These are phyloP conservation scores for Natator depressus DNA, from an alignment of 2,113 vertebrate species.

Conservation along the genomic window DNA sequence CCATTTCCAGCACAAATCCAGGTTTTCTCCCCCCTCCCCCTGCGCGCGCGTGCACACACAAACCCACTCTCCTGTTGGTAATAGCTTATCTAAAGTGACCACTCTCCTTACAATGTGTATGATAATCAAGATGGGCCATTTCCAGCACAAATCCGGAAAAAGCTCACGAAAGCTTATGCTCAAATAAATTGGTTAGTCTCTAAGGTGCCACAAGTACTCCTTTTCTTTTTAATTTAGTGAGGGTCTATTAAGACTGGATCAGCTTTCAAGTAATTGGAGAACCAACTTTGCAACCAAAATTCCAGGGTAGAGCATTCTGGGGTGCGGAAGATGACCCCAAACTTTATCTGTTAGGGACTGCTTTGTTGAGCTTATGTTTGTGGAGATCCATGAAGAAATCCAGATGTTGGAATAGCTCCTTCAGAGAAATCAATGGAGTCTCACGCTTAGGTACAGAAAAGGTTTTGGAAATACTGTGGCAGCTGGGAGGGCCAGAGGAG, in stretches of 20 bases:
- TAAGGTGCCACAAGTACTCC: too few species aligned
- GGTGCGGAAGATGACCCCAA: rapidly evolving
- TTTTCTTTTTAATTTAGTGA: not conserved
- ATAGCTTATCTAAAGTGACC: too few species aligned
- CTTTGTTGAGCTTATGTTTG: not conserved
- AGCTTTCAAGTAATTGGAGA: not conserved
- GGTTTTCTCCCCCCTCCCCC: too few species aligned
- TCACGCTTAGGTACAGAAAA: not conserved
- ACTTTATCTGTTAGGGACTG: not conserved
- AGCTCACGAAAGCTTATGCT: too few species aligned
- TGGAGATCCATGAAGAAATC: rapidly evolving
- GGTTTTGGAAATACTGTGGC: not conserved
- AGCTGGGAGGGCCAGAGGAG: not conserved
- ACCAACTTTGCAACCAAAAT: rapidly evolving
- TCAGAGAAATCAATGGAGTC: not conserved
- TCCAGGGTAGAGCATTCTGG: rapidly evolving
- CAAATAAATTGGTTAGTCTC: too few species aligned
- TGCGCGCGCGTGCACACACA: too few species aligned
- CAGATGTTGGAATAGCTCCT: not conserved
- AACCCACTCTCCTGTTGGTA: too few species aligned
- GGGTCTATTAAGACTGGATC: not conserved
- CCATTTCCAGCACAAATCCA: too few species aligned
- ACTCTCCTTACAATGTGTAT: too few species aligned
- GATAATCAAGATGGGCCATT: too few species aligned
- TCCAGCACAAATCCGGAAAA: too few species aligned